Base-by-base conservation (phyloP, 1,140 invertebrate species). In the Drosophila bocki region DNA sequence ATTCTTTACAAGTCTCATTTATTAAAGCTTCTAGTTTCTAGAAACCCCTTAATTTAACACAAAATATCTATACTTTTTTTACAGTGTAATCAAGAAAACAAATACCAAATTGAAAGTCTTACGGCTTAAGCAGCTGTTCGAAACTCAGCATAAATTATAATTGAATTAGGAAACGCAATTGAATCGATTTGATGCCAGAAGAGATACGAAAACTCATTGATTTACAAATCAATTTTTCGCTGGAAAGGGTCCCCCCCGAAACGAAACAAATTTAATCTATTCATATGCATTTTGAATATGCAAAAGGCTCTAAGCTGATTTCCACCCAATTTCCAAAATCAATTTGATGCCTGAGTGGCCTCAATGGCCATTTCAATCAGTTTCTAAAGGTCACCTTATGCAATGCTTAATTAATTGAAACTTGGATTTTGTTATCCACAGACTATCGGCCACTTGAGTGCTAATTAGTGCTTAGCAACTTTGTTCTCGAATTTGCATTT, bases 141-240 rank as follows among this genome's bases (percentile, higher is more conserved):
- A 47, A 72, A 59, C 37, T 72, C 63, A 57, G 75, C 54, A 78
- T 78, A 61, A 78, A 78, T 78, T 77, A 57, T 77, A 70, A 85
- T 86, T 78, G 44, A 78, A 85, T 75, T 86, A 67, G 48, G 17
- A 86, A 53, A 39, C 50, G 45, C 59, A 65, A 75, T 65, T 39
- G 35, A 63, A 63, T 75, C 47, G 45, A 75, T 74, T 42, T 42
- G 39, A 44, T 53, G 37, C 33, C 56, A 57, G 41, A 17, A 26
- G 32, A 45, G 41, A 65, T 35, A 45, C 35, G 22, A 41, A 48
- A 41, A 63, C 44, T 59, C 64, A 83, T 67, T 83, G 60, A 68
- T 77, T 64, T 75, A 65, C 68, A 56, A 78, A 50, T 68, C 33
- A 74, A 54, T 81, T 70, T 78, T 85, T 75, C 26, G 45, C 35